Base-by-base conservation (phyloP, 2,888 invertebrate species). In the Timema podura region DNA sequence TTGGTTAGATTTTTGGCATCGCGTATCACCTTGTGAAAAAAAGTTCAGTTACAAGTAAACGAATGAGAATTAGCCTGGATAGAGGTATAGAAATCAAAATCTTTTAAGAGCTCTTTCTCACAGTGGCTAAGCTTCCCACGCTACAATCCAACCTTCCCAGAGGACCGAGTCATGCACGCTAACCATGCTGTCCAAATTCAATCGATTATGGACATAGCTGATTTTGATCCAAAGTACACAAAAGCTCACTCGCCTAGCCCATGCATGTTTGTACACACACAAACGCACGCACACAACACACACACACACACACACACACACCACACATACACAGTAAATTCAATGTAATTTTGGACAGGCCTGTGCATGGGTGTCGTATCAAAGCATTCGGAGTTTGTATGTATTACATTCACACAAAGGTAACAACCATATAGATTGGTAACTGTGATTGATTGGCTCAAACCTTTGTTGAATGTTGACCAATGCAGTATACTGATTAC, bases 321-420 rank as follows among this genome's bases (percentile, higher is more conserved):
- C n/a, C n/a, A n/a, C n/a, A n/a, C 30, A 45, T 61, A 45, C 61
- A 61, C 44, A 61, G 45, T 45, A 61, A 61, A 61, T 61, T 61
- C 61, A 61, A 61, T 61, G 61, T 61, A 61, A 61, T 61, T 61
- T 61, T 61, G 61, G 61, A 13, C 11, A n/a, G 11, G 51, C 11
- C 11, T 51, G 51, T 11, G 51, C n/a, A n/a, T 51, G 51, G 30
- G 61, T 61, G 61, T 45, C 57, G 59, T 72, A 70, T 72, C 72
- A 72, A 72, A 72, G 72, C 72, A 70, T 72, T 70, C 70, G 65
- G 65, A 68, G 68, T 59, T 68, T 72, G 68, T 68, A 70, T 72
- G 68, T 69, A 57, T 65, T 61, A 61, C 61, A 30, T 13, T 30
- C 69, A 64, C 64, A 70, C 70, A 68, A 65, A 70, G 68, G 72